Percentiles rank a stretch among this genome's conserved stretches.
Evolutionary conservation across 2,888 invertebrate species (phyloP).

Genomic region (Halictus ligatus): DNA sequence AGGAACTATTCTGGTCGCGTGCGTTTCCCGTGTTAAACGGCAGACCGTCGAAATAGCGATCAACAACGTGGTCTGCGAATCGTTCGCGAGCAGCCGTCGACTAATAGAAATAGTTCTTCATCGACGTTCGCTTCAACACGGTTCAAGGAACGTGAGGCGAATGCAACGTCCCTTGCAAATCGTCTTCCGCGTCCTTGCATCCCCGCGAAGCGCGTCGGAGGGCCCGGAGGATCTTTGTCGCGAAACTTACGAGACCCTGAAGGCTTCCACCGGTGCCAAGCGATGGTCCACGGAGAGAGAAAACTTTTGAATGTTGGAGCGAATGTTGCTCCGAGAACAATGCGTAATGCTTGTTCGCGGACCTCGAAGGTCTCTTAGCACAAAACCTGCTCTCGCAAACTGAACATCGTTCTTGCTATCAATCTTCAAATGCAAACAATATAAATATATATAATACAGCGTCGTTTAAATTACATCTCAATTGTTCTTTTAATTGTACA

Average conservation of each 20-base stretch:
- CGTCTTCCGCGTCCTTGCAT: background rate
- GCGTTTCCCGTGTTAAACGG: background rate
- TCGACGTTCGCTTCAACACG: constrained; percentile 10
- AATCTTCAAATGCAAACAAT: background rate
- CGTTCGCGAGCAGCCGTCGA: constrained; percentile 4
- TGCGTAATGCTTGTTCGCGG: background rate
- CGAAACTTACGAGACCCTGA: background rate
- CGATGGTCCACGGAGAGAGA: too few species aligned
- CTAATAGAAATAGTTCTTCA: constrained; percentile 53
- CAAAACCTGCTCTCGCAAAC: background rate
- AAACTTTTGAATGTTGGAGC: constrained; percentile 31
- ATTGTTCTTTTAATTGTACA: too few species aligned
- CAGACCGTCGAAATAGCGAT: background rate
- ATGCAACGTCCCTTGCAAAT: background rate
- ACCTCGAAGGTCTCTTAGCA: background rate
- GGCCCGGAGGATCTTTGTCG: background rate
- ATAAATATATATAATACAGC: too few species aligned
- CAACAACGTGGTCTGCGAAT: background rate
- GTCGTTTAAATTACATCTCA: too few species aligned
- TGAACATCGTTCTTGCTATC: background rate
- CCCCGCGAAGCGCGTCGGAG: background rate
- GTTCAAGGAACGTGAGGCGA: constrained; percentile 29
- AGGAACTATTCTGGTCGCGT: background rate
- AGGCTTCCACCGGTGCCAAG: background rate
- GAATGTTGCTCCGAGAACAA: background rate